Evolutionary conservation across 2,888 invertebrate genomes (phyloP), one percentile per base, ranked within the genome.

Genomic region (Caenorhabditis sulstoni): DNA sequence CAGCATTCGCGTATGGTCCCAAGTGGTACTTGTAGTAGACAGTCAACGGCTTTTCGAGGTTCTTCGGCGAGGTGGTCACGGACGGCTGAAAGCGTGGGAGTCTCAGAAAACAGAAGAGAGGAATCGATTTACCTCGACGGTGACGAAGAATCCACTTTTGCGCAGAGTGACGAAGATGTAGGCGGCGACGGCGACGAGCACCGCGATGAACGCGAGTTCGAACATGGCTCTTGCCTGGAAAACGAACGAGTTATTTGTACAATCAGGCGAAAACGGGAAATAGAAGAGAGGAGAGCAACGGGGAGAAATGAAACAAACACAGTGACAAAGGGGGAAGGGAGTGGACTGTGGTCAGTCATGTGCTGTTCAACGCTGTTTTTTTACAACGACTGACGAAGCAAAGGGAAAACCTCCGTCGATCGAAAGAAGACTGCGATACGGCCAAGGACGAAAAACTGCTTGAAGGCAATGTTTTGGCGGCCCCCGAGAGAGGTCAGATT

Each of bases 21-120:
- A 87, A 52, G 45, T 81, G 79, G 52, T 87, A 82, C 64, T 87
- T 87, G 81, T 87, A 87, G 75, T 82, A 87, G 37, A 87, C 80
- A 37, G 80, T 81, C n/a, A 86, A 35, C 8, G 76, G 71, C 41
- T 83, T 77, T 14, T 61, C 47, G 22, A 86, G 59, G 45, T 79
- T 20, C 41, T 74, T 59, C 4, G 83, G 86, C 14, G 55, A 14
- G 12, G 73, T 65, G 16, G 76, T 75, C 20, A 71, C 76, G 12
- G 55, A 39, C 29, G 77, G 62, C 78, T 81, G 66, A 12, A 80
- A 70, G 44, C n/a, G n/a, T n/a, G n/a, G n/a, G n/a, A n/a, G n/a
- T n/a, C n/a, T n/a, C n/a, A n/a, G n/a, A 47, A 41, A 57, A 12
- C 77, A 70, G 49, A 39, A 41, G 11, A 45, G 1, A 22, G 1